Conservation (phyloP, 53 echinoderm and acorn worm species). For the Luidia sarsii region DNA sequence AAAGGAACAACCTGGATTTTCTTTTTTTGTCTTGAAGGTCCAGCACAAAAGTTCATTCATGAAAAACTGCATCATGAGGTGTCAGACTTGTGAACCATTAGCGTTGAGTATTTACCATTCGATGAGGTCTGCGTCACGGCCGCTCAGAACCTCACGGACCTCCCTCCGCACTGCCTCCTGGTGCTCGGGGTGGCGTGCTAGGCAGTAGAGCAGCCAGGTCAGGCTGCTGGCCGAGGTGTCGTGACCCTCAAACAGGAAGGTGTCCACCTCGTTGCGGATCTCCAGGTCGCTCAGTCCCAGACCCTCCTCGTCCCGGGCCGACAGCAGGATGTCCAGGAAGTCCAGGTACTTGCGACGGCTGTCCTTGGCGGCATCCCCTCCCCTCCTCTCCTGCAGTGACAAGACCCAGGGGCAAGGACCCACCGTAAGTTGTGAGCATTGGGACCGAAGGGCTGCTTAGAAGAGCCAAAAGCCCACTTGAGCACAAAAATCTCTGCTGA, state of each 20-base stretch:
- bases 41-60: background rate
- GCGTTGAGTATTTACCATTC: slow-evolving; percentile 7
- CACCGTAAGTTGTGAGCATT: no score
- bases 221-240: slow-evolving; percentile 68
- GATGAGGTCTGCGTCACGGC: slow-evolving; percentile 21
- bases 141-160: slow-evolving; percentile 45
- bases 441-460: no score
- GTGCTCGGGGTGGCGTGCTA: slow-evolving; percentile 58
- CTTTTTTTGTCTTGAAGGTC: background rate
- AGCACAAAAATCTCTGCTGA: no score
- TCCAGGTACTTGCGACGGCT: slow-evolving; percentile 48
- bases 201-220: slow-evolving; percentile 59
- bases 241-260: slow-evolving; percentile 57
- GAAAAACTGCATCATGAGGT: no score
- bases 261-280: slow-evolving; percentile 58
- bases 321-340: slow-evolving; percentile 53
- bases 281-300: slow-evolving; percentile 38
- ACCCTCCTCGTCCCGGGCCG: slow-evolving; percentile 32
- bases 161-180: slow-evolving; percentile 59
- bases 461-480: no score
- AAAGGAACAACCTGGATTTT: no score
- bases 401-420: background rate
- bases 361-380: no score
- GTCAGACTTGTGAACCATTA: background rate
- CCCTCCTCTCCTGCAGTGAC: background rate